Evolutionary conservation across 92 coral and sea anemone genomes (phyloP).

Genomic region (Montipora capitata): DNA sequence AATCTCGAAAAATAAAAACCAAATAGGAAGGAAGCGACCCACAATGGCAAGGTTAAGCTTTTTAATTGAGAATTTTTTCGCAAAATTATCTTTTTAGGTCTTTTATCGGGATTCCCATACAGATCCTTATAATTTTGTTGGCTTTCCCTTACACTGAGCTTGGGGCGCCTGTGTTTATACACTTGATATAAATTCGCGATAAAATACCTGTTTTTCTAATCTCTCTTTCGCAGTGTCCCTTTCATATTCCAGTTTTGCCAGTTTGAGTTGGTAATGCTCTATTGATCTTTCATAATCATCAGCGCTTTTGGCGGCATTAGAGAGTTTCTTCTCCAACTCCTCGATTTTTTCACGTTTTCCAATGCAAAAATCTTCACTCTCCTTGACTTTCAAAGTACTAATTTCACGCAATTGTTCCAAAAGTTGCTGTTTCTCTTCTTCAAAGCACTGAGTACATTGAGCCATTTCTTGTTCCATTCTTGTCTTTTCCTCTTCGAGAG

Average conservation of each 20-base stretch:
- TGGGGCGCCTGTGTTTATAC: too few species aligned
- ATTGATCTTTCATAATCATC: neutral
- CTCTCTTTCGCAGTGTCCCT: conserved; percentile 16
- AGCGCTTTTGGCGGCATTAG: neutral
- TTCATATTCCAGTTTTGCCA: conserved; percentile 24
- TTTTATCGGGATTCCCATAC: too few species aligned
- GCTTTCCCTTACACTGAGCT: too few species aligned
- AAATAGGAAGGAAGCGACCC: too few species aligned
- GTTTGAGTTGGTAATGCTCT: conserved; percentile 20
- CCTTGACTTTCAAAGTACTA: conserved; percentile 32
- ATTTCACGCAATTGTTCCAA: conserved; percentile 26
- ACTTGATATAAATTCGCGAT: neutral
- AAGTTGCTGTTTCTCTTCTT: conserved; percentile 21
- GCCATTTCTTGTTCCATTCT: conserved; percentile 1
- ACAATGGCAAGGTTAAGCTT: too few species aligned
- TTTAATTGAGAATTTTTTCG: too few species aligned
- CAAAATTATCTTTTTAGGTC: too few species aligned
- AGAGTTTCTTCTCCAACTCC: conserved; percentile 17
- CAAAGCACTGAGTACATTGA: neutral
- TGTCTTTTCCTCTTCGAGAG: conserved; percentile 18
- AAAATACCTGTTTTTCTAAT: conserved; percentile 33
- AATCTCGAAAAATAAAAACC: too few species aligned
- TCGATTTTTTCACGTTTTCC: conserved; percentile 18
- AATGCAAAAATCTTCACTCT: conserved; percentile 23
- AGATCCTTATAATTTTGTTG: too few species aligned